These are phyloP conservation scores for Halictus ligatus DNA, from an alignment of 2,888 invertebrate genomes.

Conservation along the genomic window DNA sequence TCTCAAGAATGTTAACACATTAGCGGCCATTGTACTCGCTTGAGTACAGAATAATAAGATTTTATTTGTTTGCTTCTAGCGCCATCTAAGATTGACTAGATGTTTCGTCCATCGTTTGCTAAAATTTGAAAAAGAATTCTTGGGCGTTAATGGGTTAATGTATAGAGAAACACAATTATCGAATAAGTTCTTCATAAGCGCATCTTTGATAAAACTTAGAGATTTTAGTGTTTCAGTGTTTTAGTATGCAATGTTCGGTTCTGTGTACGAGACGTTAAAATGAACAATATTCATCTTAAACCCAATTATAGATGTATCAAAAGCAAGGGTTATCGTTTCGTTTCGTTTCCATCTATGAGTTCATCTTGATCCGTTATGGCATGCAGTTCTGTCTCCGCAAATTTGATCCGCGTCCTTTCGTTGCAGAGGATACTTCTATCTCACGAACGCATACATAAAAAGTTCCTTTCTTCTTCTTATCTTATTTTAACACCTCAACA, in stretches of 20 bases:
- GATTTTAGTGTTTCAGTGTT: background rate
- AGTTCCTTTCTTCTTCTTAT: background rate
- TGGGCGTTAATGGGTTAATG: too few relatives aligned
- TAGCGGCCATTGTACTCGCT: too few relatives aligned
- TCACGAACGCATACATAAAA: background rate
- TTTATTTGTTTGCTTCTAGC: too few relatives aligned
- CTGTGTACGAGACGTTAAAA: background rate
- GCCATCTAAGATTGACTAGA: too few relatives aligned
- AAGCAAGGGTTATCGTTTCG: background rate
- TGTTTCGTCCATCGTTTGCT: too few relatives aligned
- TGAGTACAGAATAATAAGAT: too few relatives aligned
- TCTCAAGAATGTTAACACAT: background rate
- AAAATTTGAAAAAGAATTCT: too few relatives aligned
- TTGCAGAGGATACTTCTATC: background rate
- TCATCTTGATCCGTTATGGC: background rate
- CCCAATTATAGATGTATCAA: slow-evolving; percentile 3
- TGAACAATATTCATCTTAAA: background rate
- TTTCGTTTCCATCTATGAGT: background rate
- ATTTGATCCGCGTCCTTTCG: background rate
- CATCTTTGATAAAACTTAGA: background rate
- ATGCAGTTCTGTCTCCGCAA: background rate
- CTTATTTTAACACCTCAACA: background rate
- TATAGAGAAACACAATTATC: too few relatives aligned
- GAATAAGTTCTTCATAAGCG: too few relatives aligned
- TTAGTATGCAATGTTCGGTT: background rate